These are phyloP conservation scores for Gymnobelideus leadbeateri DNA, from an alignment of 2,113 vertebrate species.

Conservation along the genomic window DNA sequence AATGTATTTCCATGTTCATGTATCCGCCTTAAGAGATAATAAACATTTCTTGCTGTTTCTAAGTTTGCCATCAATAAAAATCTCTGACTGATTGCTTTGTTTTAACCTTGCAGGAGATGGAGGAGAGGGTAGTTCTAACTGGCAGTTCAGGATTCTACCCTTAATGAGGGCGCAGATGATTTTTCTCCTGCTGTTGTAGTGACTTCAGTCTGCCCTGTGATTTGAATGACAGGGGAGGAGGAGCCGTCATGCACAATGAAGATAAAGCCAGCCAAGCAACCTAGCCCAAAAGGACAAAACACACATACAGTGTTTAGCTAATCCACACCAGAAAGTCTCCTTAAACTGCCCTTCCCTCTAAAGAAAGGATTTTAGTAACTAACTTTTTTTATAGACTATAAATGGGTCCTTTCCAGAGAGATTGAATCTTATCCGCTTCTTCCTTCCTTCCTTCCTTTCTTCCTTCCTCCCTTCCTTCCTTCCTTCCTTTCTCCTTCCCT, in stretches of 20 bases:
- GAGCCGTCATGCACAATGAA: constrained; percentile 1
- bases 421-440: not conserved
- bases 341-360: not conserved
- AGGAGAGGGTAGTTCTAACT: not conserved
- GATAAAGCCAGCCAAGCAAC: not conserved
- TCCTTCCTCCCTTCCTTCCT: not conserved
- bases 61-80: constrained; percentile 11
- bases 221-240: not conserved
- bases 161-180: not conserved
- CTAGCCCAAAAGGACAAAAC: not conserved
- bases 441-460: not conserved
- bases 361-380: not conserved
- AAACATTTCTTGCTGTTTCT: not conserved
- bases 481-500: not conserved
- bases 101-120: constrained; percentile 18
- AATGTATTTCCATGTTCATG: not conserved
- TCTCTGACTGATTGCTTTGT: not conserved
- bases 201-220: not conserved
- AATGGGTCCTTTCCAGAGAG: not conserved
- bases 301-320: not conserved
- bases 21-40: constrained; percentile 24
- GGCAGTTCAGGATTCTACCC: constrained; percentile 37
- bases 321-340: constrained; percentile 19
- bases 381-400: not conserved
- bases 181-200: not conserved